A percentile compares a stretch with the other conserved stretches of the same genome.
Evolutionary conservation across 2,888 invertebrate genomes (phyloP).

Genomic region (Boloria selene): DNA sequence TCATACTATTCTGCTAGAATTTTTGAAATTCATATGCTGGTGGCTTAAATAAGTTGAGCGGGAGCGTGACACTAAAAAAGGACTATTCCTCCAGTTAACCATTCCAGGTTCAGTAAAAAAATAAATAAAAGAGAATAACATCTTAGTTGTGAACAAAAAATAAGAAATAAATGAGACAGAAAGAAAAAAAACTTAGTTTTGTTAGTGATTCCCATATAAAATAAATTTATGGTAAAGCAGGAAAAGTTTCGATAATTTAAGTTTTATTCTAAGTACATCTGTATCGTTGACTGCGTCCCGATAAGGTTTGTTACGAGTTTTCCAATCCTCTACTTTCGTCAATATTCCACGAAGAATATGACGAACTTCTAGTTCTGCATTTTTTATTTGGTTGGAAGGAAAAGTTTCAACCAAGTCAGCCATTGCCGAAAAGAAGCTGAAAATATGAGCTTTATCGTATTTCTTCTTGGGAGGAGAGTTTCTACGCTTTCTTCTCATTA

Average conservation of each 20-base stretch:
- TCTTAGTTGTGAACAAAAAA: too few species aligned
- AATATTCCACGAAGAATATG: neutral
- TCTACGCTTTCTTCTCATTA: neutral
- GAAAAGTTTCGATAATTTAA: neutral
- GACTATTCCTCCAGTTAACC: too few species aligned
- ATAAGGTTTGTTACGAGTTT: neutral
- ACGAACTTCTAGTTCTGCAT: neutral
- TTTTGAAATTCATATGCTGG: too few species aligned
- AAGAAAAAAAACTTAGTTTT: too few species aligned
- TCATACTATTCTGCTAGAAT: too few species aligned
- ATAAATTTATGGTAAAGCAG: too few species aligned
- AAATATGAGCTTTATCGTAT: conserved; percentile 1
- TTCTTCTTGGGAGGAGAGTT: conserved; percentile 12
- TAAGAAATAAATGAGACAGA: too few species aligned
- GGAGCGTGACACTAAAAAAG: too few species aligned
- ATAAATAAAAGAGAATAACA: too few species aligned
- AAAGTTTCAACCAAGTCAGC: conserved; percentile 7
- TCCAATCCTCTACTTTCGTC: neutral
- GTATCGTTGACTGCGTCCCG: neutral
- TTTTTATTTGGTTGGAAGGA: neutral
- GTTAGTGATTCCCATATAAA: too few species aligned
- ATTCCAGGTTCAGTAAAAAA: too few species aligned
- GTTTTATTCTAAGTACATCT: neutral
- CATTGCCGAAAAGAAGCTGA: conserved; percentile 11
- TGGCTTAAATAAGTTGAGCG: too few species aligned